Evolutionary conservation across 2,888 invertebrate genomes (phyloP), one percentile per base, ranked within the genome.

Genomic region (Drosophila sordidapex): DNA sequence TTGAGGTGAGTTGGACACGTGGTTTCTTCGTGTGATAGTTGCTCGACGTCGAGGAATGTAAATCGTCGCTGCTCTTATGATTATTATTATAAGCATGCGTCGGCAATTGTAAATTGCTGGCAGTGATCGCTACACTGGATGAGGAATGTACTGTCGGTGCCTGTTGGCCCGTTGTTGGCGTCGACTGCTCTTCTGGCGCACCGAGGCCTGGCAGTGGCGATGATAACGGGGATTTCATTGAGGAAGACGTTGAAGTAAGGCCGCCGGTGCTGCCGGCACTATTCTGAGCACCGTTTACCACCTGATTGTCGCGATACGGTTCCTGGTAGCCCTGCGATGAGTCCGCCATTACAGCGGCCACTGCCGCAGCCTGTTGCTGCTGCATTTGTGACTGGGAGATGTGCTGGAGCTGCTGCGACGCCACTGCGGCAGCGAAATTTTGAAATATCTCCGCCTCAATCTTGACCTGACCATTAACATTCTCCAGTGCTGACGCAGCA

Each of bases 151-250:
- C 85, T 29, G 87, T 82, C n/a, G 87, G 60, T 58, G 82, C 31
- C 63, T 83, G 84, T 51, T 76, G 82, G 1, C 59, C 61, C 7
- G 81, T 43, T 33, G 81, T 49, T 27, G 70, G 18, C 43, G 62
- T 67, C 18, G 57, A 49, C 48, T 72, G 82, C 11, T 74, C 83
- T 15, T 77, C 76, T 10, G 68, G 58, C 3, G 21, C 48, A 4
- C 70, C 68, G 5, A 87, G 76, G 25, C 76, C 88, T 10, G 86
- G 77, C 46, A 91, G 68, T 5, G 92, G 92, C 4, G 93, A 92
- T 3, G 93, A 92, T 29, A 92, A 68, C 10, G 92, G 92, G 1
- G 93, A 93, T 70, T 92, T 93, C 83, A 93, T 89, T n/a, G 93
- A 93, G 21, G 93, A 92, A 4, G 93, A 93, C 31, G 93, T 91